phyloP scores from a whole-genome alignment of 1,140 invertebrate species.

The Lethrus apterus region DNA sequence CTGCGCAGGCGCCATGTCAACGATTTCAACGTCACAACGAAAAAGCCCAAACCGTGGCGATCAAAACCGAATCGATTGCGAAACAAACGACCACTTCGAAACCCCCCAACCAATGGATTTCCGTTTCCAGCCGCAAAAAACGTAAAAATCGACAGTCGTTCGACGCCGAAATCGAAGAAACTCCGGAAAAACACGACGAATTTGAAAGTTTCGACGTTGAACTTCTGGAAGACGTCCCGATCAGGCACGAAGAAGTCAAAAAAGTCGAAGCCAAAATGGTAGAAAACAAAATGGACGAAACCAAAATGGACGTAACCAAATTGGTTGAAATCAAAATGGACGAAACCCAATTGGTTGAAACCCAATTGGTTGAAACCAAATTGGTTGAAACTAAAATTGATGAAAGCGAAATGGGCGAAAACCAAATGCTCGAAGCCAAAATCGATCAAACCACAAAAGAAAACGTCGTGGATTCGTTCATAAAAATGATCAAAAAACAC shows the following conservation, averaged over 20 bases:
- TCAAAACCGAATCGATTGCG: slow-evolving; percentile 2
- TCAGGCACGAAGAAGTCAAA: not conserved
- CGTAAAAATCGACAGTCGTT: slow-evolving; percentile 24
- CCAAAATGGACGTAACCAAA: not conserved
- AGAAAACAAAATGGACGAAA: not conserved
- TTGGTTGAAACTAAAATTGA: too few species aligned
- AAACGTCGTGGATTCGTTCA: slow-evolving; percentile 3
- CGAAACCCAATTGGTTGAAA: too few species aligned
- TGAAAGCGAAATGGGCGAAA: too few species aligned
- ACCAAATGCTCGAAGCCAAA: too few species aligned
- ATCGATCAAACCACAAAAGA: too few species aligned
- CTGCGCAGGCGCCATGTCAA: too few species aligned
- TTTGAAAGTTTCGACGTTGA: not conserved
- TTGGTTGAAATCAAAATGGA: too few species aligned
- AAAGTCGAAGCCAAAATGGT: not conserved
- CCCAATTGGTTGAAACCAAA: too few species aligned
- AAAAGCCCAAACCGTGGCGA: too few species aligned
- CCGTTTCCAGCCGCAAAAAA: slow-evolving; percentile 37
- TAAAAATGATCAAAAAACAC: not conserved
- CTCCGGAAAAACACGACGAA: not conserved
- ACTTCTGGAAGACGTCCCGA: too few species aligned
- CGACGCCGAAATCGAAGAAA: not conserved
- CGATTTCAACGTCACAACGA: too few species aligned
- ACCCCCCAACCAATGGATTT: slow-evolving; percentile 35
- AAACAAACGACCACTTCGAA: slow-evolving; percentile 14